Evolutionary conservation across 2,113 vertebrate species (phyloP).

Genomic region (Microtus pennsylvanicus): DNA sequence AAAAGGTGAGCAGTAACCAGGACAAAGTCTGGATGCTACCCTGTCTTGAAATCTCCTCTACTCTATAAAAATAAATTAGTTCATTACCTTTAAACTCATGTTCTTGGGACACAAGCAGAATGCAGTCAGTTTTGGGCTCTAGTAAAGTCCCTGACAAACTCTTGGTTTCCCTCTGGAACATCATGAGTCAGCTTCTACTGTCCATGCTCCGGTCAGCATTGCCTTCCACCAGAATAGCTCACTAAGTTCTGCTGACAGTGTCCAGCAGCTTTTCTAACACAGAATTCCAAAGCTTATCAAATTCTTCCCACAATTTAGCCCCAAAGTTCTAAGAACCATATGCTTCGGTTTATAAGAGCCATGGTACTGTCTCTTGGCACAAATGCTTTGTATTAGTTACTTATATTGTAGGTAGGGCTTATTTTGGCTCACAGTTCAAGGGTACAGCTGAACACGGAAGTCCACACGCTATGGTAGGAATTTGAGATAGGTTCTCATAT

Average conservation of each 20-base stretch:
- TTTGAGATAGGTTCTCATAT: not conserved
- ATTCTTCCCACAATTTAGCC: too few relatives aligned
- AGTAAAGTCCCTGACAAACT: not conserved
- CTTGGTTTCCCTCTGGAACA: not conserved
- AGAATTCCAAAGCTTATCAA: not conserved
- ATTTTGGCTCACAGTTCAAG: not conserved
- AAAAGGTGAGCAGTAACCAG: not conserved
- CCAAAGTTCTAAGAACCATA: not conserved
- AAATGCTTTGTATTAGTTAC: not conserved
- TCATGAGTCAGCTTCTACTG: too few relatives aligned
- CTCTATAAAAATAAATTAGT: not conserved
- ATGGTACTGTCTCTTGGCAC: not conserved
- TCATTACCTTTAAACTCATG: not conserved
- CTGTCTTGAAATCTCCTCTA: not conserved
- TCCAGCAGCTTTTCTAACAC: not conserved
- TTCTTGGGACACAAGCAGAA: not conserved
- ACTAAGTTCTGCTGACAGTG: not conserved
- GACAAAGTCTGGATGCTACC: not conserved
- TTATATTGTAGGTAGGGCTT: not conserved
- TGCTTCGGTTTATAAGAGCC: too few relatives aligned
- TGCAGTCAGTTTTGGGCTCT: not conserved
- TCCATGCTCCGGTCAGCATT: not conserved
- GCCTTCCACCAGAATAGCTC: not conserved
- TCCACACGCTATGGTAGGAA: not conserved
- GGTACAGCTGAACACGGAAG: not conserved